Evolutionary conservation across 2,888 invertebrate species (phyloP).

Genomic region (Hoplodrina ambigua): DNA sequence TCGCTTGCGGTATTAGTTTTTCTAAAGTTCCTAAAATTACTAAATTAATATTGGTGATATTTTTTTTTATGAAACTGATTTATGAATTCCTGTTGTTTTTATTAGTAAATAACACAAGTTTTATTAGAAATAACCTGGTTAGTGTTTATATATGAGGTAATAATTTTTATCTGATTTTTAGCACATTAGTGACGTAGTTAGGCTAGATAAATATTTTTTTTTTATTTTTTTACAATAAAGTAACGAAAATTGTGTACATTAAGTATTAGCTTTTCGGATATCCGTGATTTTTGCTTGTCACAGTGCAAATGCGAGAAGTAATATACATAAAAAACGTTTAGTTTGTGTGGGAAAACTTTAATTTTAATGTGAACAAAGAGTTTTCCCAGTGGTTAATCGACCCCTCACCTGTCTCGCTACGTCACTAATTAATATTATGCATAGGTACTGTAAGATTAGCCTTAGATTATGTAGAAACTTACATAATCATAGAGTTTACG

Average conservation of each 20-base stretch:
- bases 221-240: background rate
- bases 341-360: too few relatives aligned
- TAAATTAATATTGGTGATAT: background rate
- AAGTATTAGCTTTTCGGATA: background rate
- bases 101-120: background rate
- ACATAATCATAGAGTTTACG: conserved; percentile 17
- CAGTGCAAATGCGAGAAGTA: too few relatives aligned
- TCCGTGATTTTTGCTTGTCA: too few relatives aligned
- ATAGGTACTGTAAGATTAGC: conserved; percentile 5
- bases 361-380: background rate
- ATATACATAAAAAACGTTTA: background rate
- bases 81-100: background rate
- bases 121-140: background rate
- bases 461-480: conserved; percentile 16
- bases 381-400: background rate
- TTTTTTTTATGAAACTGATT: background rate
- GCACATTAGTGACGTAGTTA: background rate
- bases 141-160: background rate
- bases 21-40: conserved; percentile 24
- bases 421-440: background rate
- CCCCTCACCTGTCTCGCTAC: background rate
- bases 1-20: conserved; percentile 2
- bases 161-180: background rate
- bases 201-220: too few relatives aligned
- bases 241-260: background rate